Base-by-base conservation (phyloP, 2,797 vertebrate genomes). In the Rhinophrynus dorsalis region DNA sequence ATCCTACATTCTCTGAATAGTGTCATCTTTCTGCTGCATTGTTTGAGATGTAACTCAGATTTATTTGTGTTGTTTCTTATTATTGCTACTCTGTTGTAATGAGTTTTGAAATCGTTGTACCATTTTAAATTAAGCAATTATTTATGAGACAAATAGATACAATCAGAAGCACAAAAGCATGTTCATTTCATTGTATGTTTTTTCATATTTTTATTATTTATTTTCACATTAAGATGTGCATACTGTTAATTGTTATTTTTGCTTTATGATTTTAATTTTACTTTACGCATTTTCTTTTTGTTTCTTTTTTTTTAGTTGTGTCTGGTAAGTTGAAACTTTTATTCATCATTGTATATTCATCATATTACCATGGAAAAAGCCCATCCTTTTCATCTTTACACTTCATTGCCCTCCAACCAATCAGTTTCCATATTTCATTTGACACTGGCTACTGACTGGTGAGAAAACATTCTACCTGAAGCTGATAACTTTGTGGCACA, bases 321-420 rank as follows among this genome's bases (percentile, higher is more conserved):
- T 97, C 95, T 97, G 97, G 97, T 99, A 99, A 98, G 97, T 99
- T 96, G 94, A 96, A n/a, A 93, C 94, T 96, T 92, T 97, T 95
- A 93, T 93, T 95, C 89, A 86, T 94, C 95, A 97, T 93, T 94
- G 90, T 90, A 92, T 93, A 90, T 92, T 93, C 93, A 93, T 85
- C 88, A 89, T 92, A 81, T 88, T 84, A 93, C 92, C 94, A 94
- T 94, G 91, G 91, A 88, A 90, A 87, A 93, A 94, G 89, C 91
- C 92, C 90, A 88, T 90, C 89, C 89, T 94, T 92, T 91, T 91
- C 89, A 94, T 93, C 90, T 89, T 91, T 91, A 89, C 91, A 92
- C 80, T 83, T 93, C 90, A 90, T 89, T 92, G 88, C 92, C 87
- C 91, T 92, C 85, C 92, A 90, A 91, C 93, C 94, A 95, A 81